These are phyloP conservation scores for Xylocampa areola DNA, from an alignment of 2,888 invertebrate species.

Conservation along the genomic window DNA sequence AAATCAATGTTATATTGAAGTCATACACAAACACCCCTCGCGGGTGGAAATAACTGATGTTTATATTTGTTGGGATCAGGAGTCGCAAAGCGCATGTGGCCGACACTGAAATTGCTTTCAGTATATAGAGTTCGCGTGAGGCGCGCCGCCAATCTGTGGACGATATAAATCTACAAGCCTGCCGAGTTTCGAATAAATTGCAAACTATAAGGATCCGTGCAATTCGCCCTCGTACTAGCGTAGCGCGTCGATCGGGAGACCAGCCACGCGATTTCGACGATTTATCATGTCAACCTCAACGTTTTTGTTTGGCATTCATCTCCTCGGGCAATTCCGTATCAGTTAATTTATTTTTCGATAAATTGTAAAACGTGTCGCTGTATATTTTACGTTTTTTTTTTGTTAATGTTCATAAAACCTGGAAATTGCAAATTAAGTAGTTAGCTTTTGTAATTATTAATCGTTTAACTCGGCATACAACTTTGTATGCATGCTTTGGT, in stretches of 20 bases:
- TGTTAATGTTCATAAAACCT: conserved; percentile 21
- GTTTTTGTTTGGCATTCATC: conserved; percentile 62
- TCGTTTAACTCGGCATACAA: conserved; percentile 3
- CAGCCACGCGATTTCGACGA: conserved; percentile 72
- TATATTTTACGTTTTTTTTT: conserved; percentile 21
- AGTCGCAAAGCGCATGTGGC: conserved; percentile 68
- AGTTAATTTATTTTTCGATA: conserved; percentile 46
- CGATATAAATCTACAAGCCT: conserved; percentile 85
- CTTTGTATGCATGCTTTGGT: conserved; percentile 11
- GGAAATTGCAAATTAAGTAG: conserved; percentile 27
- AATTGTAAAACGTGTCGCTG: conserved; percentile 32
- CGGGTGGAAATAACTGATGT: conserved; percentile 72
- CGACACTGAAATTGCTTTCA: conserved; percentile 81
- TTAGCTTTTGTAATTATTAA: conserved; percentile 37
- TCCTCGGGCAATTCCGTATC: conserved; percentile 47
- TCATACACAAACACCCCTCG: conserved; percentile 63
- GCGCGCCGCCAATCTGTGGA: conserved; percentile 77
- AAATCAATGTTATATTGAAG: conserved; percentile 75
- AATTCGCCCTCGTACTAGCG: conserved; percentile 69
- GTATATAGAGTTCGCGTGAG: conserved; percentile 79
- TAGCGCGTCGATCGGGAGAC: conserved; percentile 51
- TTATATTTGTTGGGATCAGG: conserved; percentile 63
- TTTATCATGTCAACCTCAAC: conserved; percentile 77
- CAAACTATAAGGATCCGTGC: conserved; percentile 79
- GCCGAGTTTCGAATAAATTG: conserved; percentile 84